Base-by-base conservation (phyloP, 2,888 invertebrate species). In the Globia sparganii region DNA sequence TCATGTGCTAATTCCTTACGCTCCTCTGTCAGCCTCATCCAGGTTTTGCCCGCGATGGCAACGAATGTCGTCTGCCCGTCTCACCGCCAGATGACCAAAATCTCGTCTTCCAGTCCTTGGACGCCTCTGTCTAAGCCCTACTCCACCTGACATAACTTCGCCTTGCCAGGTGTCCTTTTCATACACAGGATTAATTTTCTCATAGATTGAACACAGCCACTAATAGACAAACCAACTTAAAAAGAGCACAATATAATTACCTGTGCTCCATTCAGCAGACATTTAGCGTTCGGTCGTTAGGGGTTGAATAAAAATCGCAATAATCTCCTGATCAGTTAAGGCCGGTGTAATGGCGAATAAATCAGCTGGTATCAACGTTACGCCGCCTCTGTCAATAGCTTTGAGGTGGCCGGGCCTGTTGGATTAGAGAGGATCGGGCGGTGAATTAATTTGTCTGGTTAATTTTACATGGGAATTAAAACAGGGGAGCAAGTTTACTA, bases 301-400 rank as follows among this genome's bases (percentile, higher is more conserved):
- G 88, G 91, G 90, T 75, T 86, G 81, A 83, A 92, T 93, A 92
- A 93, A 94, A 94, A 92, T 93, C 91, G 92, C 75, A 91, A 94
- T 93, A 93, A 94, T 94, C 94, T 87, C 73, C 18, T 56, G 92
- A 95, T 95, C 95, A 93, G 95, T 94, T 94, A 94, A 94, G 93
- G 92, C 91, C 87, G 88, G 90, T 94, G 94, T 95, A 96, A 96
- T 96, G 95, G 95, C 89, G 91, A 90, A 96, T 96, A 96, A 96
- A 96, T 96, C 96, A 95, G 93, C 84, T 89, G 91, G 87, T 95
- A 95, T 95, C 95, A 93, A 93, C 93, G 94, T 92, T 91, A 92
- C 91, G 91, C 93, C 92, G 93, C 90, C 93, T 92, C 93, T 95
- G 96, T 96, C 96, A 95, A 96, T 95, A 95, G 93, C 94, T 93